Evolutionary conservation across 2,797 vertebrate genomes (phyloP).

Genomic region (Intellagama lesueurii): DNA sequence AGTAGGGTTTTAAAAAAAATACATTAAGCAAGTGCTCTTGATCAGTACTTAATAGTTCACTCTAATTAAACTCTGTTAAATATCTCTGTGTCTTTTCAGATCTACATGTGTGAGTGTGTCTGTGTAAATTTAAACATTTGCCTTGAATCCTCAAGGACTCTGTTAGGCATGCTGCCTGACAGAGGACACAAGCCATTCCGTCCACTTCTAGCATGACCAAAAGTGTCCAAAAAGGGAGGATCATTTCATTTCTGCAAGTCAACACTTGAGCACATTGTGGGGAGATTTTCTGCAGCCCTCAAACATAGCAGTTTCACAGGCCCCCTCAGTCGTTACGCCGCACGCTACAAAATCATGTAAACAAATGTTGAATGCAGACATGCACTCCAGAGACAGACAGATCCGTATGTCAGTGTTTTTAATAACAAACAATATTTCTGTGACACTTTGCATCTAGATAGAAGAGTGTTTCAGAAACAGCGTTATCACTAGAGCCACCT

Average conservation of each 20-base stretch:
- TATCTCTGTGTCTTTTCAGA: background rate
- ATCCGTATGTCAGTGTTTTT: background rate
- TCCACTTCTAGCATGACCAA: background rate
- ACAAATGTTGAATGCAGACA: constrained; percentile 20
- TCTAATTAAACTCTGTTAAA: constrained; percentile 16
- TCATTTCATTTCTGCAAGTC: background rate
- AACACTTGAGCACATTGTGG: background rate
- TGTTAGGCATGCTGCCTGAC: background rate
- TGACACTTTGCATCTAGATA: background rate
- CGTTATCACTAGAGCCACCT: background rate
- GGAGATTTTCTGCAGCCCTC: background rate
- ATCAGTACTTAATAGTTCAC: constrained; percentile 25
- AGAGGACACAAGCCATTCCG: too few species aligned
- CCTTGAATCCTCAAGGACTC: background rate
- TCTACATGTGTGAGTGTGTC: background rate
- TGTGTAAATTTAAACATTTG: background rate
- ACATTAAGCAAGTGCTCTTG: constrained; percentile 22
- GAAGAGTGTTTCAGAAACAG: background rate
- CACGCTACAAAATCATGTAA: background rate
- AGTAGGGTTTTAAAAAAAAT: background rate
- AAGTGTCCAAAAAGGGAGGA: background rate
- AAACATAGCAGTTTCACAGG: background rate
- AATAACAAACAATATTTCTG: background rate
- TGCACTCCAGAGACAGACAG: accelerated
- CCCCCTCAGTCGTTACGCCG: background rate